These are phyloP conservation scores for Aramus guarauna DNA, from an alignment of 2,113 vertebrate species.

Conservation along the genomic window DNA sequence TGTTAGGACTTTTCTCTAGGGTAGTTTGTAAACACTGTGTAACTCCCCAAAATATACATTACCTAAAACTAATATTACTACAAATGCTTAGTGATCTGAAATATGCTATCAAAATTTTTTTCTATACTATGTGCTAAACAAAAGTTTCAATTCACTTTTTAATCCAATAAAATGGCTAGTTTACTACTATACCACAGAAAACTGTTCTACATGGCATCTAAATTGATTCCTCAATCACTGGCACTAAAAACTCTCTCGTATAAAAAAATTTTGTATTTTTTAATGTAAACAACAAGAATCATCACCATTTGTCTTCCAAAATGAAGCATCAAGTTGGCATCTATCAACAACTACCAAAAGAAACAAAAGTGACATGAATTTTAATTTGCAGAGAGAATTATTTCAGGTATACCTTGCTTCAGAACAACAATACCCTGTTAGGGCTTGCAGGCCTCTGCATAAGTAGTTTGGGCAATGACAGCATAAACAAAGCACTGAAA, in stretches of 20 bases:
- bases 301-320: not conserved
- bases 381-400: conserved; percentile 16
- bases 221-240: not conserved
- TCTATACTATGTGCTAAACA: not conserved
- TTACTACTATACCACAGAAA: not conserved
- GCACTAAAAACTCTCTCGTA: not conserved
- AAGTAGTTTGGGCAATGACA: not conserved
- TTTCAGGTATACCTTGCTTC: conserved; percentile 32
- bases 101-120: not conserved
- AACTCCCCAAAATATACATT: not conserved
- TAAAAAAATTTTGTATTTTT: not conserved
- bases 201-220: not conserved
- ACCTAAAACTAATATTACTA: not conserved
- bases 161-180: not conserved
- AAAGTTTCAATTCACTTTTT: not conserved
- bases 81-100: not conserved
- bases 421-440: conserved; percentile 8
- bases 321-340: not conserved
- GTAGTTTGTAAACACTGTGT: not conserved
- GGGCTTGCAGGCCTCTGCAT: conserved; percentile 25
- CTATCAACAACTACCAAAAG: not conserved
- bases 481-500: conserved; percentile 16
- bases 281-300: not conserved
- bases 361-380: not conserved
- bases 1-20: not conserved